Evolutionary conservation across 2,888 invertebrate species (phyloP).

Genomic region (Cosmia trapezina): DNA sequence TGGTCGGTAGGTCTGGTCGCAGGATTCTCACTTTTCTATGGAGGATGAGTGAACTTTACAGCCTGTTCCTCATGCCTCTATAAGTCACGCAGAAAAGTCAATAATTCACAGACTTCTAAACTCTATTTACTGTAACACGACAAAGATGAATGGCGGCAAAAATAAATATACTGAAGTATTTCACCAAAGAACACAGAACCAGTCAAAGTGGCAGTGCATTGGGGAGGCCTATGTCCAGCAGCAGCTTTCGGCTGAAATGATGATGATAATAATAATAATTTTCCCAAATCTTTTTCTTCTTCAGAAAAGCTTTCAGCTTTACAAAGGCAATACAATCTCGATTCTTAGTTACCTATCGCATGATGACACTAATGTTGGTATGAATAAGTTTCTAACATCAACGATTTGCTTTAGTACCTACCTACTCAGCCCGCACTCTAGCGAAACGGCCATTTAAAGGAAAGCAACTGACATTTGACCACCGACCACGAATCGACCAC

Average conservation of each 20-base stretch:
- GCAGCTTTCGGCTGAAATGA: no score
- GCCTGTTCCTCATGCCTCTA: no score
- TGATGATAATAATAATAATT: no score
- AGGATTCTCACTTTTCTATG: no score
- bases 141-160: background rate
- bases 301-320: background rate
- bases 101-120: background rate
- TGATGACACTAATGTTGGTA: background rate
- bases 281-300: background rate
- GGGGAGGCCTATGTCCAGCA: no score
- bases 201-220: no score
- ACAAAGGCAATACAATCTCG: background rate
- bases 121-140: background rate
- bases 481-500: conserved; percentile 31
- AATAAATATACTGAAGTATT: background rate
- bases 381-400: background rate
- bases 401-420: conserved; percentile 6
- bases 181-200: background rate
- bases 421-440: background rate
- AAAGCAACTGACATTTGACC: conserved; percentile 44
- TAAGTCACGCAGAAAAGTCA: background rate
- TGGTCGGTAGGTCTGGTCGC: no score
- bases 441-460: conserved; percentile 23
- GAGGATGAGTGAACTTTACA: no score
- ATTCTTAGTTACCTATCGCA: background rate